Percentiles rank a stretch among this genome's conserved stretches.
phyloP scores from a whole-genome alignment of 2,888 invertebrate species.

The Drosophila fulvimacula region DNA sequence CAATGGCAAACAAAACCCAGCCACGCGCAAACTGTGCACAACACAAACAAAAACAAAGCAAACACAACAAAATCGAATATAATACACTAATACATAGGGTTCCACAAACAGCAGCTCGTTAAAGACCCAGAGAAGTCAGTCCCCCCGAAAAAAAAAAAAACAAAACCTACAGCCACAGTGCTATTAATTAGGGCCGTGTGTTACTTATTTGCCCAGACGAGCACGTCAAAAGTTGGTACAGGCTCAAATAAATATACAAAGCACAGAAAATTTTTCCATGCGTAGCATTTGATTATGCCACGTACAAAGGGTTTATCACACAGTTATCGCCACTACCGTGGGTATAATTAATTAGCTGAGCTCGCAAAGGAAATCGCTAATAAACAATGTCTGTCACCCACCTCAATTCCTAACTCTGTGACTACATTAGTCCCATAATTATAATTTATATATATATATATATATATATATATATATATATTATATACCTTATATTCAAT shows the following conservation, averaged over 20 bases:
- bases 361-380: slow-evolving; percentile 1
- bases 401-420: not conserved
- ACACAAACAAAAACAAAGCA: slow-evolving; percentile 13
- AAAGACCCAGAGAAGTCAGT: slow-evolving; percentile 20
- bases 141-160: slow-evolving; percentile 1
- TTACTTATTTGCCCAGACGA: slow-evolving; percentile 37
- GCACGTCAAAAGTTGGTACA: slow-evolving; percentile 19
- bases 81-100: slow-evolving; percentile 19
- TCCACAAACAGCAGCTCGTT: slow-evolving; percentile 37
- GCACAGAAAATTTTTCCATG: slow-evolving; percentile 5
- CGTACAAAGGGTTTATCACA: slow-evolving; percentile 13
- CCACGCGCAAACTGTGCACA: slow-evolving; percentile 43
- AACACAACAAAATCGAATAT: slow-evolving; percentile 2
- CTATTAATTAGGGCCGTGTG: slow-evolving; percentile 38
- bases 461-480: too few relatives aligned
- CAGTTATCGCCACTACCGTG: slow-evolving; percentile 18
- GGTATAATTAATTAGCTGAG: slow-evolving; percentile 5
- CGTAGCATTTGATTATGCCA: slow-evolving; percentile 21
- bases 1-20: slow-evolving; percentile 52
- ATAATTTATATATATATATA: too few relatives aligned
- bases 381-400: not conserved
- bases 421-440: not conserved
- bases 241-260: slow-evolving; percentile 12
- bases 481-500: not conserved
- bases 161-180: slow-evolving; percentile 13